A percentile compares a stretch with the other conserved stretches of the same genome.
These are phyloP conservation scores for Nycticorax nycticorax DNA, from an alignment of 2,113 vertebrate genomes.

Conservation along the genomic window DNA sequence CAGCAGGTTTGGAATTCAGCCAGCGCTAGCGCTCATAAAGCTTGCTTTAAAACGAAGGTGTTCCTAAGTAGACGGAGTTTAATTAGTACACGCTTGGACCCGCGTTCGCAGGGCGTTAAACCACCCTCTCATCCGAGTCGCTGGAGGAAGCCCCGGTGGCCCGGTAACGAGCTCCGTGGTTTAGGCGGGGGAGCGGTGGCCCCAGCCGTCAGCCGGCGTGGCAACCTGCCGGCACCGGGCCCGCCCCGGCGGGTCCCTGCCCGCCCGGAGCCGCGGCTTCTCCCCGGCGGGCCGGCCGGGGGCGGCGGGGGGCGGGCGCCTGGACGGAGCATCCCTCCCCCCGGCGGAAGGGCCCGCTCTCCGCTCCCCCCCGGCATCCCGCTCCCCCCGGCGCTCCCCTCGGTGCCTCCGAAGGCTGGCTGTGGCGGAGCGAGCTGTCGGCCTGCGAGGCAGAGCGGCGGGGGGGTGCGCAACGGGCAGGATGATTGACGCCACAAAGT, in stretches of 20 bases:
- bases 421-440: constrained; percentile 9
- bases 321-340: too few relatives aligned
- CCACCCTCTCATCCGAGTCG: not conserved
- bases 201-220: not conserved
- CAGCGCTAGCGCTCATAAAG: not conserved
- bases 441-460: not conserved
- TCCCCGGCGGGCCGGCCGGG: not conserved
- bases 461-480: not conserved
- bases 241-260: not conserved
- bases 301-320: too few relatives aligned
- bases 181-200: not conserved
- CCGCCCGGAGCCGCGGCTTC: not conserved
- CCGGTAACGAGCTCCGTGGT: not conserved
- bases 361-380: not conserved
- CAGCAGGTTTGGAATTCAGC: constrained; percentile 11
- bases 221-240: not conserved
- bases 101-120: not conserved
- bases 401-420: not conserved
- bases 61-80: constrained; percentile 19
- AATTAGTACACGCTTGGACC: constrained; percentile 25
- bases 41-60: not conserved
- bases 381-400: not conserved
- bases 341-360: too few relatives aligned
- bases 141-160: not conserved
- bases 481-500: constrained; percentile 36